phyloP scores from a whole-genome alignment of 2,113 vertebrate genomes.

The Hippocampus comes region DNA sequence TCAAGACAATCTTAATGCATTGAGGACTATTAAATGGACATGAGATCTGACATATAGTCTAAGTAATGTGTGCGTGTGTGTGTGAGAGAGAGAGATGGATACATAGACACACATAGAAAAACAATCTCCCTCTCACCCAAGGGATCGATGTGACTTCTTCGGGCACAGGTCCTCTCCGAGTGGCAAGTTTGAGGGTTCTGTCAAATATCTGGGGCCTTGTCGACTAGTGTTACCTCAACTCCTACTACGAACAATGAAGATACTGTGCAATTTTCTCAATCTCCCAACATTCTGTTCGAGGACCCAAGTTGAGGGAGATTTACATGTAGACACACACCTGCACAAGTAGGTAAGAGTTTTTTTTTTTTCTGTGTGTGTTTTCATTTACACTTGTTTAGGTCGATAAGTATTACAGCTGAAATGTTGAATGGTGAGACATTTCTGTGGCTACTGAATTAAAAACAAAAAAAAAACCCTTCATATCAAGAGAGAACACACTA shows the following conservation, averaged over 20 bases:
- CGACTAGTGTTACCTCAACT: not conserved
- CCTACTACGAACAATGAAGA: not conserved
- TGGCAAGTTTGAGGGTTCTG: not conserved
- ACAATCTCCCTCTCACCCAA: not conserved
- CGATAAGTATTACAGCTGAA: slow-evolving; percentile 81
- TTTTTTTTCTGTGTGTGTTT: not conserved
- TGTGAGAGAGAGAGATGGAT: too few relatives aligned
- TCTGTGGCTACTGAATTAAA: slow-evolving; percentile 79
- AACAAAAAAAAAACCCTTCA: slow-evolving; percentile 66
- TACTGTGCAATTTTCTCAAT: not conserved
- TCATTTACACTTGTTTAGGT: slow-evolving; percentile 59
- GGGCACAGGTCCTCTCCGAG: not conserved
- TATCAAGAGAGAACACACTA: slow-evolving; percentile 76
- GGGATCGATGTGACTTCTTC: not conserved
- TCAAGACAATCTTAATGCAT: slow-evolving; percentile 83
- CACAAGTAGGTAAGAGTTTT: not conserved
- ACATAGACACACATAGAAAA: not conserved
- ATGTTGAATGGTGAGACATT: slow-evolving; percentile 86
- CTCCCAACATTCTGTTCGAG: not conserved
- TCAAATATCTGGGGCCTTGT: not conserved
- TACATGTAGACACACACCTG: not conserved
- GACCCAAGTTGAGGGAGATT: not conserved
- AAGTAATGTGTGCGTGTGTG: too few relatives aligned
- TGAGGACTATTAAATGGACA: slow-evolving; percentile 89
- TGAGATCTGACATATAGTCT: slow-evolving; percentile 81